Conservation (phyloP, 1,140 invertebrate genomes). For the Maconellicoccus hirsutus region DNA sequence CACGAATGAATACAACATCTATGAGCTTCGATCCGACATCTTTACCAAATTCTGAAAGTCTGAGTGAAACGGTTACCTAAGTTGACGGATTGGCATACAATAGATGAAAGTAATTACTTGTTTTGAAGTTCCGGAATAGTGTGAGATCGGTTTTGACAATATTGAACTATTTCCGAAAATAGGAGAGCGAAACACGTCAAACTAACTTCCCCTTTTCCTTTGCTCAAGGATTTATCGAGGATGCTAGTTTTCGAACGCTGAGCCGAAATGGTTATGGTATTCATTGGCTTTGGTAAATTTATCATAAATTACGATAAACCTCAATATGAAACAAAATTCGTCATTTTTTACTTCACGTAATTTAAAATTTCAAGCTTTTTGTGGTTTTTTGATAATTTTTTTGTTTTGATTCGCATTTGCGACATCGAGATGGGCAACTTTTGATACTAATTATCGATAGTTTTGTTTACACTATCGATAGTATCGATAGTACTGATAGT, state of each 20-base stretch:
- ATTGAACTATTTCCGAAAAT: constrained; percentile 96
- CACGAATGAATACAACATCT: constrained; percentile 85
- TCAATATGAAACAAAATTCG: too few species aligned
- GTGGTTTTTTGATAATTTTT: too few species aligned
- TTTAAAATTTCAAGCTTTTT: too few species aligned
- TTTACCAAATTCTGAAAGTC: constrained; percentile 82
- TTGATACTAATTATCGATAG: too few species aligned
- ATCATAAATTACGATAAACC: too few species aligned
- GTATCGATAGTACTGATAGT: too few species aligned
- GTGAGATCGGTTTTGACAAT: constrained; percentile 90
- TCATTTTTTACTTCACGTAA: too few species aligned
- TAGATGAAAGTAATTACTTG: constrained; percentile 48
- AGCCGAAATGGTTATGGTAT: constrained; percentile 27
- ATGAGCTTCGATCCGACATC: constrained; percentile 89
- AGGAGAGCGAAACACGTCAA: constrained; percentile 87
- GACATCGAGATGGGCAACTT: too few species aligned
- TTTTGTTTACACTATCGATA: too few species aligned
- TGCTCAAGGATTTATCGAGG: constrained; percentile 80
- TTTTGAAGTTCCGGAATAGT: constrained; percentile 90
- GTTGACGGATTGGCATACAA: not conserved
- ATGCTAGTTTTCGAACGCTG: constrained; percentile 62
- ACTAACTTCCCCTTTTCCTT: constrained; percentile 83
- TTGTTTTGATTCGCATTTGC: too few species aligned
- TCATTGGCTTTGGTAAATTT: too few species aligned
- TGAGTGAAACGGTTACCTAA: constrained; percentile 33